Base-by-base conservation (phyloP, 2,113 vertebrate genomes). In the Cryptomyrus ogoouensis region DNA sequence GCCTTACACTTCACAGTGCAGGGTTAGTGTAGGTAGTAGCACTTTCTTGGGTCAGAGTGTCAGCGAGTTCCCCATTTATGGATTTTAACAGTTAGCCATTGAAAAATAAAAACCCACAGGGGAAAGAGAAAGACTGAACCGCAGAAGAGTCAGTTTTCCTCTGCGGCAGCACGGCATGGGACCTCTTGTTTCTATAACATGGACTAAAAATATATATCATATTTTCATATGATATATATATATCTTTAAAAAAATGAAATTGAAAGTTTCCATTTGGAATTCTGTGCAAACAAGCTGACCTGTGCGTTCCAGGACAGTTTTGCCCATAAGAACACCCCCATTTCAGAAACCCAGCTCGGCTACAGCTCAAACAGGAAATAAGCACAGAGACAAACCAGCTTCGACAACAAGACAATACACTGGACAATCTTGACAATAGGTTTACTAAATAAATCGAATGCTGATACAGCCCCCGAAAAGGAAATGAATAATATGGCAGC, bases 211-310 rank as follows among this genome's bases (percentile, higher is more conserved):
- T 19, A 77, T 77, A 77, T 17, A 74, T 35, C 2, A 52, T 52
- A 53, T 53, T n/a, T n/a, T n/a, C n/a, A n/a, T n/a, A n/a, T n/a
- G n/a, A n/a, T n/a, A n/a, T n/a, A n/a, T n/a, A n/a, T n/a, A n/a
- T 52, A 52, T 17, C 5, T 56, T 77, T 70, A 12, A 74, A 77
- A 83, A 47, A 66, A 46, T 35, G 12, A 52, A 87, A 87, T 52
- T 87, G 50, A 52, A 52, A 87, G 49, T 53, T 87, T 87, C 50
- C 85, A 87, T 87, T 52, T 39, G 49, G 31, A 87, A 87, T 87
- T 87, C 47, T 87, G 31, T 87, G 47, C 15, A 87, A 87, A 87
- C 47, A 39, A 35, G 50, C 27, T 47, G 27, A 87, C 85, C n/a
- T 35, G 31, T 35, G 47, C 27, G 13, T 35, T 87, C n/a, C 85